phyloP scores from a whole-genome alignment of 2,797 vertebrate genomes.

The Harpagifer antarcticus region DNA sequence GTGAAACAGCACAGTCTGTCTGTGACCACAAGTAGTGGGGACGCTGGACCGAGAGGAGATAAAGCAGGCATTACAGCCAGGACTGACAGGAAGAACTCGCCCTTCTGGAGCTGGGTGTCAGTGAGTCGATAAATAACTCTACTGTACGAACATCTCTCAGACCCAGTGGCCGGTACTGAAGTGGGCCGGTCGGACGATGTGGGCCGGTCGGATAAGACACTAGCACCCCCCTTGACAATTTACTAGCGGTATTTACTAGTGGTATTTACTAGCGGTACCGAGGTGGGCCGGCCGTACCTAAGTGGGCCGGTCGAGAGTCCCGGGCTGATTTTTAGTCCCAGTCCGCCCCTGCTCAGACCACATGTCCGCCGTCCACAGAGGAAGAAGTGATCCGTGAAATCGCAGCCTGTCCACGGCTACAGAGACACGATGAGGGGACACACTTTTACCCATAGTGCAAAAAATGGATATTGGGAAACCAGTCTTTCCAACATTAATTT shows the following conservation, averaged over 20 bases:
- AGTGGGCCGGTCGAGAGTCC: too few relatives aligned
- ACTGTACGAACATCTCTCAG: neutral
- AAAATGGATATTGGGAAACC: too few relatives aligned
- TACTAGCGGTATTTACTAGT: too few relatives aligned
- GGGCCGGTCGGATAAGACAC: too few relatives aligned
- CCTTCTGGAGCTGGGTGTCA: neutral
- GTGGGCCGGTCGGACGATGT: too few relatives aligned
- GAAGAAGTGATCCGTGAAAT: neutral
- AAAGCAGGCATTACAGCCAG: constrained; percentile 1
- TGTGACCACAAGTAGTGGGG: constrained; percentile 51
- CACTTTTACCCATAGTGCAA: too few relatives aligned
- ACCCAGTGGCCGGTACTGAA: too few relatives aligned
- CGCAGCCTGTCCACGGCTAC: neutral
- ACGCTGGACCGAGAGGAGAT: neutral
- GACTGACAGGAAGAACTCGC: neutral
- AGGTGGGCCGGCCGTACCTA: too few relatives aligned
- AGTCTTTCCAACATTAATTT: too few relatives aligned
- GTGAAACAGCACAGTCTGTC: constrained; percentile 66
- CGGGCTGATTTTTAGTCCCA: too few relatives aligned
- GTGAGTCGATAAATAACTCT: neutral
- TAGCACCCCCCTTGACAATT: too few relatives aligned
- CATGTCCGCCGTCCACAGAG: neutral
- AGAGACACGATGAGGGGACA: constrained; percentile 6
- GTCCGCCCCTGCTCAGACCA: neutral
- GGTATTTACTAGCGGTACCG: too few relatives aligned